A percentile compares a stretch with the other conserved stretches of the same genome.
phyloP scores from a whole-genome alignment of 1,140 invertebrate species.

The Oryzaephilus surinamensis region DNA sequence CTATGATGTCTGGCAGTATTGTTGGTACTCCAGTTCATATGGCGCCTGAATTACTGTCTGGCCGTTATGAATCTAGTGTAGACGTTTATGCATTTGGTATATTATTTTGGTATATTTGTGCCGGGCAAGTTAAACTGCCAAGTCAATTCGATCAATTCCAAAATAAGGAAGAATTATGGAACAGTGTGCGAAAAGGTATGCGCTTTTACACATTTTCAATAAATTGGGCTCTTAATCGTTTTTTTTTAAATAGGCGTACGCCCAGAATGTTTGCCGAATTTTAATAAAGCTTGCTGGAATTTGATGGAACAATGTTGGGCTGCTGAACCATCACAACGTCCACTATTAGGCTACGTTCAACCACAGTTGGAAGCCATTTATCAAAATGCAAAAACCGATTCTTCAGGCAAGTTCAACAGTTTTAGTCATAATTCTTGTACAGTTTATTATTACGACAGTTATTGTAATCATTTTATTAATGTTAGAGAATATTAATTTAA shows the following conservation, averaged over 20 bases:
- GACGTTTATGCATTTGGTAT: constrained; percentile 90
- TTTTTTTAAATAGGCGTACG: constrained; percentile 44
- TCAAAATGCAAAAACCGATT: too few relatives aligned
- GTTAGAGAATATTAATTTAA: too few relatives aligned
- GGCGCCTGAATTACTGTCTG: constrained; percentile 78
- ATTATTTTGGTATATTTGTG: constrained; percentile 84
- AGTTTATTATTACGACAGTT: too few relatives aligned
- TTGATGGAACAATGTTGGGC: constrained; percentile 82
- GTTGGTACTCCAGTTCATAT: constrained; percentile 87
- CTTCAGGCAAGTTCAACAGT: too few relatives aligned
- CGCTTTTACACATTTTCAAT: neutral
- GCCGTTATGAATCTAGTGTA: constrained; percentile 74
- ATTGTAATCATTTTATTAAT: too few relatives aligned
- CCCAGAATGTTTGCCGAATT: constrained; percentile 63
- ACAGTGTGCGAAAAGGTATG: constrained; percentile 68
- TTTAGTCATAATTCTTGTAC: too few relatives aligned
- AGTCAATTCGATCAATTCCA: constrained; percentile 75
- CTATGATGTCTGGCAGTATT: constrained; percentile 80
- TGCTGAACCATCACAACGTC: constrained; percentile 61
- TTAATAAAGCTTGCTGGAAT: constrained; percentile 72
- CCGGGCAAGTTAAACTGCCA: constrained; percentile 70
- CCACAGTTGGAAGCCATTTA: constrained; percentile 48
- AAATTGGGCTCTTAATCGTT: constrained; percentile 7
- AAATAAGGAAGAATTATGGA: constrained; percentile 84
- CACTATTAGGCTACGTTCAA: constrained; percentile 67